Conservation (phyloP, 2,113 vertebrate genomes). For the Bufo bufo region DNA sequence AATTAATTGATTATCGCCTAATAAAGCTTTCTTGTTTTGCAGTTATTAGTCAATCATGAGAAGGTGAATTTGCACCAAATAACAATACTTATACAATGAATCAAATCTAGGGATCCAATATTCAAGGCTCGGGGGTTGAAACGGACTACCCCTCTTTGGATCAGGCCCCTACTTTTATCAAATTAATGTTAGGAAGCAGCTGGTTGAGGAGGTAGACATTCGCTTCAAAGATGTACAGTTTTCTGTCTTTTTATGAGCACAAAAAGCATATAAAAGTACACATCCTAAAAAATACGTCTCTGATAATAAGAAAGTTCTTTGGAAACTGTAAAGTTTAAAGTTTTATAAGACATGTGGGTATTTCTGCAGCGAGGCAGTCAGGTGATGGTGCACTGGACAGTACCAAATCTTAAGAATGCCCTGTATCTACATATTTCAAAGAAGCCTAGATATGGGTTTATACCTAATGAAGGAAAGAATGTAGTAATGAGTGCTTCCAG, state of each 20-base stretch:
- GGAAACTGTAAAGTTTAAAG: not conserved
- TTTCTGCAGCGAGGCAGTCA: not conserved
- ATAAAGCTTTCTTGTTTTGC: too few relatives aligned
- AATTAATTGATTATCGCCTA: too few relatives aligned
- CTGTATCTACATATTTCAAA: slow-evolving; percentile 32
- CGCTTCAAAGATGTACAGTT: not conserved
- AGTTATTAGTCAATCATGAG: too few relatives aligned
- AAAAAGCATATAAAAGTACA: not conserved
- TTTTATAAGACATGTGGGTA: not conserved
- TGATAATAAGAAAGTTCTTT: not conserved
- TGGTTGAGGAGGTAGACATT: not conserved
- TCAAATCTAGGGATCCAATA: too few relatives aligned
- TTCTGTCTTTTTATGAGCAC: too few relatives aligned
- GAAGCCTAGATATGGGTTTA: slow-evolving; percentile 33
- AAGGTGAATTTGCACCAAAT: too few relatives aligned
- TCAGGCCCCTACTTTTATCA: not conserved
- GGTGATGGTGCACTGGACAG: not conserved
- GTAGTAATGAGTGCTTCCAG: slow-evolving; percentile 41
- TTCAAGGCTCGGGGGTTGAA: too few relatives aligned
- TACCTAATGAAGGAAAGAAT: slow-evolving; percentile 54
- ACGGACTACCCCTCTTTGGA: too few relatives aligned
- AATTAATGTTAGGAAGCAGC: not conserved
- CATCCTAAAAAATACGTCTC: not conserved
- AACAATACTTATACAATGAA: too few relatives aligned
- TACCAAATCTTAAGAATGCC: slow-evolving; percentile 17